These are phyloP conservation scores for Lipotes vexillifer DNA, from an alignment of 2,113 vertebrate species.

Conservation along the genomic window DNA sequence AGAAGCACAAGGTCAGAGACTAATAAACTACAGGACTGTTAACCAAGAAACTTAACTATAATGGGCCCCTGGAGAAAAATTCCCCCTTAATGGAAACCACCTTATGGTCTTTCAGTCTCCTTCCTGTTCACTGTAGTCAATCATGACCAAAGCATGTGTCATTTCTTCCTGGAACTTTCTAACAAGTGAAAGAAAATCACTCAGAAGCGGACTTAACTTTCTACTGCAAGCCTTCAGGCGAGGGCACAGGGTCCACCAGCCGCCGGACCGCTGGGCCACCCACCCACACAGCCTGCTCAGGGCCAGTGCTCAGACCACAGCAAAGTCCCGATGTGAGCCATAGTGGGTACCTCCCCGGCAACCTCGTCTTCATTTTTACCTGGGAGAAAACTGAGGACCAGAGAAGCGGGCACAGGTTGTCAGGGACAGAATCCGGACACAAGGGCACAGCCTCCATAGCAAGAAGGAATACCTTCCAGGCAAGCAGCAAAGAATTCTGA, in stretches of 20 bases:
- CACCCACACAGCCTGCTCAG: not conserved
- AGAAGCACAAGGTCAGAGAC: conserved; percentile 75
- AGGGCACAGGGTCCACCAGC: not conserved
- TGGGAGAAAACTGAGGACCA: not conserved
- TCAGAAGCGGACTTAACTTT: not conserved
- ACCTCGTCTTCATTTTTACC: not conserved
- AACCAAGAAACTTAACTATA: conserved; percentile 76
- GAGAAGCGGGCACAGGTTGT: not conserved
- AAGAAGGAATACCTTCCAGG: not conserved
- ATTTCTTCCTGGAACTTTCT: conserved; percentile 37
- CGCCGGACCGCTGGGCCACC: not conserved
- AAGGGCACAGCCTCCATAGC: not conserved
- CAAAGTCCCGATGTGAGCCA: not conserved
- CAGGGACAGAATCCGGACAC: not conserved
- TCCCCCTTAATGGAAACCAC: conserved; percentile 55
- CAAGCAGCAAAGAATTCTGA: not conserved
- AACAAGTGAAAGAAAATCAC: conserved; percentile 29
- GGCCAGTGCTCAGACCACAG: accelerated
- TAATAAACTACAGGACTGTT: conserved; percentile 72
- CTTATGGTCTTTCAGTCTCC: conserved; percentile 56
- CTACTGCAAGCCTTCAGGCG: not conserved
- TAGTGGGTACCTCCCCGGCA: not conserved
- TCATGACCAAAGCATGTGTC: not conserved
- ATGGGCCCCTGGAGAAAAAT: conserved; percentile 69
- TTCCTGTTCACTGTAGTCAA: conserved; percentile 38